phyloP scores from a whole-genome alignment of 2,797 vertebrate species.

The Ctenosaura bakeri region DNA sequence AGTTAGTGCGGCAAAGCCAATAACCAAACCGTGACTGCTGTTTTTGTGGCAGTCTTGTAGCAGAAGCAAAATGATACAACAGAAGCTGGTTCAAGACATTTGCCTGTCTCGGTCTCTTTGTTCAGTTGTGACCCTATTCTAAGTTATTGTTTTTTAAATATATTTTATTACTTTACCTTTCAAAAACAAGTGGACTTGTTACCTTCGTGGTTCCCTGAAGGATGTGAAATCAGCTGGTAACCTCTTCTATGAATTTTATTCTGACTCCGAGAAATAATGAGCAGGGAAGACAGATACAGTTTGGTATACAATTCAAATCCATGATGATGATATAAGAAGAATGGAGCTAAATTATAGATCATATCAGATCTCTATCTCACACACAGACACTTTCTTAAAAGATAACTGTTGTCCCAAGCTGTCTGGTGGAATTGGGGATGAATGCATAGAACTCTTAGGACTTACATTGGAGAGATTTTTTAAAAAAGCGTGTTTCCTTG shows the following conservation, averaged over 20 bases:
- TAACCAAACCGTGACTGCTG: constrained; percentile 12
- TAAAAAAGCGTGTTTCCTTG: no score
- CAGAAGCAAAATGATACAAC: constrained; percentile 56
- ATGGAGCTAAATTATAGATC: no score
- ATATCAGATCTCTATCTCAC: no score
- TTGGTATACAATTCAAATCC: neutral
- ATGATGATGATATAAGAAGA: neutral
- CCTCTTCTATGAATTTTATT: neutral
- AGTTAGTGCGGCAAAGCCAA: constrained; percentile 36
- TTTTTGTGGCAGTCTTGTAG: constrained; percentile 43
- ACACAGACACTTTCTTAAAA: no score
- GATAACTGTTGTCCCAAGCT: no score
- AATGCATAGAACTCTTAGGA: no score
- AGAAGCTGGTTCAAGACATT: constrained; percentile 1
- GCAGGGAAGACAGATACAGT: neutral
- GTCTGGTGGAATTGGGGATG: no score
- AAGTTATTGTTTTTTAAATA: neutral
- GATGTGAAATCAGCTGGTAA: neutral
- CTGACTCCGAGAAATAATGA: neutral
- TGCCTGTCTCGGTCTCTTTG: neutral
- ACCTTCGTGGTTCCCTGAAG: neutral
- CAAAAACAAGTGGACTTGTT: neutral
- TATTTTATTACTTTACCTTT: neutral
- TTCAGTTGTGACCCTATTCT: neutral
- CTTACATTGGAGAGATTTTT: no score